These are phyloP conservation scores for Hippotragus niger DNA, from an alignment of 2,113 vertebrate genomes.

Conservation along the genomic window DNA sequence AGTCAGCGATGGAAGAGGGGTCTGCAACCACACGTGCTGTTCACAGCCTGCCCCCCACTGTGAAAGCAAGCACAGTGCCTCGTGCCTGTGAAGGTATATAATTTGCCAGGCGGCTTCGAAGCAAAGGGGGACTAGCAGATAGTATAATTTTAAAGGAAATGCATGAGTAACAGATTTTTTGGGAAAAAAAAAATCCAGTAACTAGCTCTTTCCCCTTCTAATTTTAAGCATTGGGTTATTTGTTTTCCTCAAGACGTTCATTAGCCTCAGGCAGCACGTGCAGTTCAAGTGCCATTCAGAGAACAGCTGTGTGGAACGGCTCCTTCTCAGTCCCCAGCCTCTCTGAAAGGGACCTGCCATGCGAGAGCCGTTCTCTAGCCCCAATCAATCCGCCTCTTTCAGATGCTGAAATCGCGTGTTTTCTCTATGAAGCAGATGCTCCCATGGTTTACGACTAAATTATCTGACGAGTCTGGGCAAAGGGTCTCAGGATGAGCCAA, in stretches of 20 bases:
- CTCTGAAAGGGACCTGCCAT: constrained; percentile 29
- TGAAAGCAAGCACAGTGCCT: neutral
- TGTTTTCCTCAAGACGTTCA: constrained; percentile 52
- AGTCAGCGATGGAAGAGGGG: neutral
- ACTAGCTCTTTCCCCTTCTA: constrained; percentile 59
- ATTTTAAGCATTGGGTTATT: constrained; percentile 57
- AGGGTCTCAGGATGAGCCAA: neutral
- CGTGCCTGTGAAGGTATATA: neutral
- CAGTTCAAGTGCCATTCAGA: constrained; percentile 12
- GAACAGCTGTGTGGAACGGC: constrained; percentile 32
- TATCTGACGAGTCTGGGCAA: constrained; percentile 16
- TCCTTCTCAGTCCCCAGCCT: neutral
- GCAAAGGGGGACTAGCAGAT: neutral
- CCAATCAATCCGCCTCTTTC: constrained; percentile 45
- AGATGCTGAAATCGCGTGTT: constrained; percentile 33
- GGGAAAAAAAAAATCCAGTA: neutral
- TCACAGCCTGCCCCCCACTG: accelerated
- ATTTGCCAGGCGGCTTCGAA: neutral
- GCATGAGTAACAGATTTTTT: constrained; percentile 14
- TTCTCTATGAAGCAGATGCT: constrained; percentile 23
- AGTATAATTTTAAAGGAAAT: constrained; percentile 45
- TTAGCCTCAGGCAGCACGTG: constrained; percentile 28
- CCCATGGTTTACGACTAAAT: neutral
- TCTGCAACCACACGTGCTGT: neutral
- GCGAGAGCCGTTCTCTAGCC: neutral